Conservation (phyloP, 2,797 vertebrate genomes). For the Nyctalus aviator region DNA sequence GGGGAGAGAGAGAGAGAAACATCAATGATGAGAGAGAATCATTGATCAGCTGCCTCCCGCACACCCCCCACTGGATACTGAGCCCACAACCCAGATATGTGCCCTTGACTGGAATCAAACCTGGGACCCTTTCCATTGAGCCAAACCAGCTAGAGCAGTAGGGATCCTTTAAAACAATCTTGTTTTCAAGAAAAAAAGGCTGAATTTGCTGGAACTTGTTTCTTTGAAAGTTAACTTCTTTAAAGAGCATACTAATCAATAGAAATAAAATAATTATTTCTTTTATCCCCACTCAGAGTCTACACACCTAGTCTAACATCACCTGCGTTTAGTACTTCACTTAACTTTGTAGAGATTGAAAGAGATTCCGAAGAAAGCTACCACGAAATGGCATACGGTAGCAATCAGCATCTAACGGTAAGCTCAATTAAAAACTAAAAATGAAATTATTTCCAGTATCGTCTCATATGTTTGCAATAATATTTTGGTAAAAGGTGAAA, state of each 20-base stretch:
- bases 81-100: no score
- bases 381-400: conserved; percentile 68
- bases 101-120: no score
- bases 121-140: no score
- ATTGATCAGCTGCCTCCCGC: no score
- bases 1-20: no score
- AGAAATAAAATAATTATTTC: background rate
- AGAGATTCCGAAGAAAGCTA: conserved; percentile 60
- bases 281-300: conserved; percentile 47
- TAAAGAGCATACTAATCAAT: background rate
- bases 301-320: conserved; percentile 66
- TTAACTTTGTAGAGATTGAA: conserved; percentile 79
- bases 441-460: background rate
- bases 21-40: no score
- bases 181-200: conserved; percentile 7
- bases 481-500: background rate
- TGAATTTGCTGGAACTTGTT: background rate
- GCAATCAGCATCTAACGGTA: conserved; percentile 73
- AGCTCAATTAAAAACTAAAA: background rate
- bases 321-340: conserved; percentile 67
- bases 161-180: background rate
- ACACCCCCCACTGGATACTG: no score
- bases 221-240: background rate
- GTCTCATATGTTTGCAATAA: background rate
- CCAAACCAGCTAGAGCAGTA: background rate